Base-by-base conservation (phyloP, 2,797 vertebrate genomes). In the Lagocephalus sceleratus region DNA sequence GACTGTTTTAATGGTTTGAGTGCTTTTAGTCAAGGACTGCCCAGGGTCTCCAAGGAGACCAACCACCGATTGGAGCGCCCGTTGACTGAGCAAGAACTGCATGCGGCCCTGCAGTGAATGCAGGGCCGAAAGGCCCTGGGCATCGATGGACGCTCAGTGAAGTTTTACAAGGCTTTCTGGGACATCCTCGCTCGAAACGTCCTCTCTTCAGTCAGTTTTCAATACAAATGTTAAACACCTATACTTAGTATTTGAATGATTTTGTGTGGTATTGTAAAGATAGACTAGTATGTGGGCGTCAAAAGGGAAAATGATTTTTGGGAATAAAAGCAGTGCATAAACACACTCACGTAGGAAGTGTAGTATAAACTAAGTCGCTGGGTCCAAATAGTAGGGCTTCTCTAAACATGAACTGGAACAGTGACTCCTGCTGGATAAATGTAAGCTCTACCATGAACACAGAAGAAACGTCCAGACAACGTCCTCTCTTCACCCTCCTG, bases 371-470 rank as follows among this genome's bases (percentile, higher is more conserved):
- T n/a, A 1, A 3, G 11, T 20, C 41, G 7, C 17, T 48, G 39
- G 35, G 5, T 32, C 2, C 40, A 25, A 20, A 2, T 2, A 47
- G 54, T 55, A 40, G 29, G 3, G 29, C 16, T 51, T 12, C 6
- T 5, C 11, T 2, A 6, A 17, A 23, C 20, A 55, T 0, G 15
- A 17, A 43, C 63, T 73, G 10, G 54, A 79, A 78, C 63, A 77
- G 61, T 22, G 83, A 57, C 83, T 63, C 66, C 85, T 83, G 32
- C 57, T 45, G 82, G 76, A 56, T 0, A 57, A 6, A 20, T 0
- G 2, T 4, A n/a, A 10, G 47, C 40, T 76, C 45, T 71, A 45
- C 41, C 10, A 17, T 20, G 3, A 51, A 41, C 16, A n/a, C n/a
- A n/a, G n/a, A n/a, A n/a, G n/a, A n/a, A n/a, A n/a, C n/a, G n/a